phyloP scores from a whole-genome alignment of 2,888 invertebrate species.

The Epicampocera succincta region DNA sequence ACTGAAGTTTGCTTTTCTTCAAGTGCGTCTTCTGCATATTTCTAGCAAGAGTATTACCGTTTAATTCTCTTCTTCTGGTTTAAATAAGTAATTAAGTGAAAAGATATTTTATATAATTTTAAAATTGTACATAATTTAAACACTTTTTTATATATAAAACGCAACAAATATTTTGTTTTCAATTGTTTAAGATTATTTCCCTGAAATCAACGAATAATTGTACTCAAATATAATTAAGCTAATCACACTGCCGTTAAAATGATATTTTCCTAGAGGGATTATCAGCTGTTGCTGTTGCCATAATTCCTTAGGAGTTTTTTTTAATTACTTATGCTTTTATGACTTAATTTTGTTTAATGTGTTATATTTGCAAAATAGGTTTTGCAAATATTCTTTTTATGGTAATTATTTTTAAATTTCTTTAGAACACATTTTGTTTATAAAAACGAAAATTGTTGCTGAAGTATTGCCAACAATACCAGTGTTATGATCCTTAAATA shows the following conservation, averaged over 20 bases:
- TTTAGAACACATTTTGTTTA: constrained; percentile 19
- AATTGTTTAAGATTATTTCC: constrained; percentile 1
- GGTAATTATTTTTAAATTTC: constrained; percentile 21
- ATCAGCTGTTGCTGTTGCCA: constrained; percentile 17
- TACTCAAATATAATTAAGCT: constrained; percentile 72
- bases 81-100: constrained; percentile 8
- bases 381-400: not conserved
- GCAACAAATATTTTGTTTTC: constrained; percentile 76
- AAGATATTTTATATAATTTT: constrained; percentile 15
- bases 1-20: no score
- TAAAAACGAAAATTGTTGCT: constrained; percentile 67
- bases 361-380: not conserved
- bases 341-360: constrained; percentile 35
- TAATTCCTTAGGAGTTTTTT: constrained; percentile 20
- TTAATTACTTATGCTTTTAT: constrained; percentile 27
- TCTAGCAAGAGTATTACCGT: constrained; percentile 18
- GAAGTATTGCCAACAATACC: constrained; percentile 71
- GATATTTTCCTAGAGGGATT: constrained; percentile 12
- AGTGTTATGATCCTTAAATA: constrained; percentile 77
- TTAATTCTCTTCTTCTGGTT: not conserved
- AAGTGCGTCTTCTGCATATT: no score
- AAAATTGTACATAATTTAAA: constrained; percentile 60
- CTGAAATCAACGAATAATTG: constrained; percentile 23
- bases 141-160: constrained; percentile 26
- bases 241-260: constrained; percentile 78